Evolutionary conservation across 2,888 invertebrate species (phyloP).

Genomic region (Tachina fera): DNA sequence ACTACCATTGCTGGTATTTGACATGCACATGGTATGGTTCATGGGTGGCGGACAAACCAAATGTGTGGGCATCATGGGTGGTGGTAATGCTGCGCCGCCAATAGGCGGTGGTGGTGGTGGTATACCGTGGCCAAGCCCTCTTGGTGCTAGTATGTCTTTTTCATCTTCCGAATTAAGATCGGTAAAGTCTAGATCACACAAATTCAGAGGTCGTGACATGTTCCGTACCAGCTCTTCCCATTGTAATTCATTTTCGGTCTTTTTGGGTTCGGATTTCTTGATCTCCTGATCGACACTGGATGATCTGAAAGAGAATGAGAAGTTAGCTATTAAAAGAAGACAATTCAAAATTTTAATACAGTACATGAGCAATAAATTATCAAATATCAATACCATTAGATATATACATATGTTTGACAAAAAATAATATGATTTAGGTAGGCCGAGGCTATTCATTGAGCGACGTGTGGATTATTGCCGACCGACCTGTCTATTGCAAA

Average conservation of each 20-base stretch:
- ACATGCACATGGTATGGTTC: slow-evolving; percentile 79
- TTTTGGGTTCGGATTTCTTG: slow-evolving; percentile 89
- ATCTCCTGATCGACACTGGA: slow-evolving; percentile 88
- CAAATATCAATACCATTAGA: no score
- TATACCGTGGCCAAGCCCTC: slow-evolving; percentile 86
- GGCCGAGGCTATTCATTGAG: no score
- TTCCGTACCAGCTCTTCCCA: slow-evolving; percentile 96
- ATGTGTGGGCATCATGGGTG: slow-evolving; percentile 83
- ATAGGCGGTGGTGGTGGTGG: slow-evolving; percentile 93
- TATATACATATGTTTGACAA: no score
- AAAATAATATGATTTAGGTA: no score
- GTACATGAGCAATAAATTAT: no score
- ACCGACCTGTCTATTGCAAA: no score
- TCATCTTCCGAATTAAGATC: slow-evolving; percentile 96
- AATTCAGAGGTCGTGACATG: slow-evolving; percentile 89
- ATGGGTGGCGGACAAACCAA: slow-evolving; percentile 83
- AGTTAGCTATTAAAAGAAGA: not conserved
- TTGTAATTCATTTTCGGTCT: slow-evolving; percentile 96
- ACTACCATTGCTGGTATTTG: slow-evolving; percentile 77
- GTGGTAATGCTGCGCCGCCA: slow-evolving; percentile 83
- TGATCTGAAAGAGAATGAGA: slow-evolving; percentile 84
- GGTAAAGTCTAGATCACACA: slow-evolving; percentile 98
- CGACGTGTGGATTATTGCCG: no score
- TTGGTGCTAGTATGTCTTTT: slow-evolving; percentile 89
- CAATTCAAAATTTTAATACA: no score